Base-by-base conservation (phyloP, 1,140 invertebrate genomes). In the Drosophila subobscura region DNA sequence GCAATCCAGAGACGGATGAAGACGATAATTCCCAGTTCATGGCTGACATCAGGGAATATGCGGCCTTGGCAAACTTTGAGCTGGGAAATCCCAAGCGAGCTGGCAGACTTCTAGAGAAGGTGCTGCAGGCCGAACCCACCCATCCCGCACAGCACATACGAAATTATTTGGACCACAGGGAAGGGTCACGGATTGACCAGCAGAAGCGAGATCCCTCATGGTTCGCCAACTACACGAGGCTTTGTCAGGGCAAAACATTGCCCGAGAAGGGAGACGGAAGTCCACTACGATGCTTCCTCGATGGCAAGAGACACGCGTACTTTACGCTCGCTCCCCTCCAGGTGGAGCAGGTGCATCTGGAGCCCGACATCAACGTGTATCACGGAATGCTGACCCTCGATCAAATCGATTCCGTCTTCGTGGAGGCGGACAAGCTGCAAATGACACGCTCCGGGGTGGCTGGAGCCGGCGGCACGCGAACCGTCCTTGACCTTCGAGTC, bases 301-400 rank as follows among this genome's bases (percentile, higher is more conserved):
- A 94, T 29, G 93, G 92, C 50, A 93, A 93, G 23, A 93, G 94
- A 57, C 93, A 95, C 70, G 95, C 96, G 0, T 96, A 95, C 81
- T 92, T 98, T 4, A 93, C 94, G 56, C 92, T 99, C 22, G 95
- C 95, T 0, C 98, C 97, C 0, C 94, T 98, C 46, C 99, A 98
- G 92, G 95, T 97, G 81, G 99, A 99, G 92, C 94, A 97, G 74
- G 94, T 96, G 14, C 96, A 96, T 92, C 91, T 96, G 6, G 93
- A 96, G 25, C 99, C 98, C 0, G 94, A 95, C 50, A 96, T 99
- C 68, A 93, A 96, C 50, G 93, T 99, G 10, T 99, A 96, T 91
- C 95, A 98, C 90, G 94, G 98, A 73, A 94, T 99, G 12, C 93
- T 99, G 51, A 95, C 92, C 60, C 96, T 99, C 88, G 89, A 93